A percentile compares a stretch with the other conserved stretches of the same genome.
phyloP scores from a whole-genome alignment of 2,797 vertebrate species.

The Malacoraja senta region DNA sequence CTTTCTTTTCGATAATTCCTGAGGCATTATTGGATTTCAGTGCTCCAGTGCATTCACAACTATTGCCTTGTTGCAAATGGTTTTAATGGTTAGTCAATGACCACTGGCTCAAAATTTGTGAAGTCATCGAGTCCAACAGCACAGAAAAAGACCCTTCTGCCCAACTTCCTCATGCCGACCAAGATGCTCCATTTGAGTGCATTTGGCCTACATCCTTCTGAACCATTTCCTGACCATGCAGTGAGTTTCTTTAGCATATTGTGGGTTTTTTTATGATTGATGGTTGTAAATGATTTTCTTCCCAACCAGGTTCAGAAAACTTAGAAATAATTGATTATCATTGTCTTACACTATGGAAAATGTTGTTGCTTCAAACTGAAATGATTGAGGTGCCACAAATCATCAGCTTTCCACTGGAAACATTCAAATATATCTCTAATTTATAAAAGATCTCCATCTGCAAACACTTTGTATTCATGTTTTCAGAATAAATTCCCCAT shows the following conservation, averaged over 20 bases:
- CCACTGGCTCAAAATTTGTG: no score
- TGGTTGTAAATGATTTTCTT: neutral
- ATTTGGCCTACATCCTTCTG: no score
- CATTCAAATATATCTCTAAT: neutral
- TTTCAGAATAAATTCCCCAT: neutral
- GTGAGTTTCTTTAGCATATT: no score
- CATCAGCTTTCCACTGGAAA: neutral
- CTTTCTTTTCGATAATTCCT: neutral
- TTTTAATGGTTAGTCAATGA: neutral
- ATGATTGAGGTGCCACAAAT: neutral
- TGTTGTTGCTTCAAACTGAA: neutral
- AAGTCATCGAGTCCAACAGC: neutral
- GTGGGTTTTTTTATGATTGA: neutral
- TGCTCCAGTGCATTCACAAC: neutral
- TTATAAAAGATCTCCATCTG: neutral
- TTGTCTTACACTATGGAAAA: neutral
- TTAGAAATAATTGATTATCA: neutral
- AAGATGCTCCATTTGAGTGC: no score
- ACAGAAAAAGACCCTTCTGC: no score
- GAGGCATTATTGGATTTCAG: no score
- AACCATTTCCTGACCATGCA: no score
- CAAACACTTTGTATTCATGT: neutral
- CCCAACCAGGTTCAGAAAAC: neutral
- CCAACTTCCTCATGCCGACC: no score
- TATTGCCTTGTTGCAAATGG: neutral